Base-by-base conservation (phyloP, 2,797 vertebrate genomes). In the Zalophus californianus region DNA sequence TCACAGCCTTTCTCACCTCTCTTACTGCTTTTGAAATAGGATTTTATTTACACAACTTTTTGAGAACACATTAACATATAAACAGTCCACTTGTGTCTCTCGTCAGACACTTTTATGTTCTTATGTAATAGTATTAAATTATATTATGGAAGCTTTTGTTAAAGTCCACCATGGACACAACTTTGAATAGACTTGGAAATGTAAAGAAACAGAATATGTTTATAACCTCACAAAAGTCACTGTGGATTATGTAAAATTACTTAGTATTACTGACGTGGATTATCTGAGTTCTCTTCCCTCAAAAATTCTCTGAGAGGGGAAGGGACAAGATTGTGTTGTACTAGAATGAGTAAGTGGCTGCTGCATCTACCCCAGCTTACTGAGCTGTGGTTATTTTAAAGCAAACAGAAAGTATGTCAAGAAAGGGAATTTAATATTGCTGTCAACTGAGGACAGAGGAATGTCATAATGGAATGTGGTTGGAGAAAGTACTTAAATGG, bases 351-450 rank as follows among this genome's bases (percentile, higher is more conserved):
- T 73, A 90, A 94, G 60, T 90, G 54, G 16, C 64, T 85, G 23
- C 11, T 84, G 9, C 4, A 29, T 15, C 11, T 79, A 41, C 48
- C 35, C 72, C 18, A 82, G 70, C n/a, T 87, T 41, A 68, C 79
- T 85, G n/a, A 66, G 80, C 72, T 90, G 6, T 90, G 29, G 23
- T 84, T 96, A 72, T 86, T 96, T 95, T 86, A 90, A 91, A 95
- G n/a, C 72, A 93, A 86, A 70, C 58, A 91, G 78, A 87, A 77
- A 89, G 48, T 75, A 44, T 86, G 38, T 89, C 38, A 87, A 77
- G 83, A 95, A 80, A 66, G 20, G 41, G 48, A 73, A 87, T 85
- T 91, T 93, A 44, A 68, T 92, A n/a, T 70, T 93, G 38, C 85
- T 93, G n/a, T 82, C 54, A 93, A 78, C 38, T 66, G 52, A 95